Base-by-base conservation (phyloP, 92 coral and sea anemone genomes). In the Diadumene lineata region DNA sequence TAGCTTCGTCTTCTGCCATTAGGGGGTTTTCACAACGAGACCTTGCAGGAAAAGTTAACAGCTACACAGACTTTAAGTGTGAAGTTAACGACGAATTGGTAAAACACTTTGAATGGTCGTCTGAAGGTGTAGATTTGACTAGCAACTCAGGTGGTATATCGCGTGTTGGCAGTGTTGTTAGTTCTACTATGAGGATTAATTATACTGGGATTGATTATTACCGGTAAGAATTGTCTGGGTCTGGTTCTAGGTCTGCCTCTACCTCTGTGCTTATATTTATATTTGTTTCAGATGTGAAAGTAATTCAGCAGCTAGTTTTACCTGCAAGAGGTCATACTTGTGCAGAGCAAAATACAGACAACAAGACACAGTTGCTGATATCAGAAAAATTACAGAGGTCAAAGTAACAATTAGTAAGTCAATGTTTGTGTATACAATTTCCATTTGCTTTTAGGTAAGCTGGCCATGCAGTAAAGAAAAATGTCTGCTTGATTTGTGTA, bases 131-230 rank as follows among this genome's bases (percentile, higher is more conserved):
- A 2, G 81, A 77, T 53, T 31, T 77, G 19, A 77, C 74, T 19
- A 77, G 29, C 16, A 22, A 30, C 18, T 51, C 81, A 28, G 23
- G 62, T 33, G 74, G 68, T 24, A 48, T 50, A 11, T 16, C n/a
- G 19, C 64, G 43, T 34, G 73, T 46, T 11, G 73, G 34, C 15
- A 55, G 38, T 38, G 7, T 68, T 25, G 64, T 66, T 21, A 57
- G 46, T 32, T 84, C 89, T 27, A 60, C n/a, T 22, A 1, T 84
- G 25, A 68, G 81, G 33, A 43, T 84, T 24, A 50, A 79, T 62
- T 84, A 66, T 72, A 53, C 55, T 2, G 48, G 28, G 27, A 74
- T 72, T 16, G 65, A 67, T 30, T 76, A n/a, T n/a, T n/a, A n/a
- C n/a, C n/a, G n/a, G n/a, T n/a, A n/a, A n/a, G n/a, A n/a, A n/a